These are phyloP conservation scores for Pangasianodon gigas DNA, from an alignment of 2,113 vertebrate genomes.

Conservation along the genomic window DNA sequence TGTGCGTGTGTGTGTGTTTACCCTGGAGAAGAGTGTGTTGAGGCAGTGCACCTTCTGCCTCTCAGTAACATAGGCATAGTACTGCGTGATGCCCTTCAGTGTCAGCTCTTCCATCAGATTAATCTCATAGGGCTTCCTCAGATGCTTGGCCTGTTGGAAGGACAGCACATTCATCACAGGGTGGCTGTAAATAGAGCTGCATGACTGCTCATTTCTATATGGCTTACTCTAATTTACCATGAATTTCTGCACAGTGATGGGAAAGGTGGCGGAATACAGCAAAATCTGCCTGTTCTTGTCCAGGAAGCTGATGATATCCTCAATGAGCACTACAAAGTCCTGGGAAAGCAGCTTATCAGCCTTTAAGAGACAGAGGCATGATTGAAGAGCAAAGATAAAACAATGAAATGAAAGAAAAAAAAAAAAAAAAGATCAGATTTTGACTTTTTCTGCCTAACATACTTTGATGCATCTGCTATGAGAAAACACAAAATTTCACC, in stretches of 20 bases:
- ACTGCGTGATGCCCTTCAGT: conserved; percentile 80
- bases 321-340: conserved; percentile 79
- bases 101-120: conserved; percentile 83
- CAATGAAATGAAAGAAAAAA: neutral
- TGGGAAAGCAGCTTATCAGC: conserved; percentile 81
- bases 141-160: conserved; percentile 68
- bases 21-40: conserved; percentile 81
- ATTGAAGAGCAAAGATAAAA: neutral
- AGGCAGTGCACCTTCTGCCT: conserved; percentile 82
- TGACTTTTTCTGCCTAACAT: neutral
- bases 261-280: conserved; percentile 80
- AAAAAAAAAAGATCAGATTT: too few relatives aligned
- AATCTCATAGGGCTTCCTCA: conserved; percentile 80
- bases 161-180: neutral
- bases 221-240: conserved; percentile 67
- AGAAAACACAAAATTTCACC: neutral
- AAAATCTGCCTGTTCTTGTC: conserved; percentile 78
- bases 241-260: conserved; percentile 80
- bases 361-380: conserved; percentile 47
- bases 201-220: accelerated
- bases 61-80: conserved; percentile 79
- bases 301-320: conserved; percentile 80
- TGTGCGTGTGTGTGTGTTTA: conserved; percentile 49
- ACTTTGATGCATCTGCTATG: neutral
- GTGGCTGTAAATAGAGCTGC: too few relatives aligned